Evolutionary conservation across 2,888 invertebrate species (phyloP).

Genomic region (Tetropium fuscum): DNA sequence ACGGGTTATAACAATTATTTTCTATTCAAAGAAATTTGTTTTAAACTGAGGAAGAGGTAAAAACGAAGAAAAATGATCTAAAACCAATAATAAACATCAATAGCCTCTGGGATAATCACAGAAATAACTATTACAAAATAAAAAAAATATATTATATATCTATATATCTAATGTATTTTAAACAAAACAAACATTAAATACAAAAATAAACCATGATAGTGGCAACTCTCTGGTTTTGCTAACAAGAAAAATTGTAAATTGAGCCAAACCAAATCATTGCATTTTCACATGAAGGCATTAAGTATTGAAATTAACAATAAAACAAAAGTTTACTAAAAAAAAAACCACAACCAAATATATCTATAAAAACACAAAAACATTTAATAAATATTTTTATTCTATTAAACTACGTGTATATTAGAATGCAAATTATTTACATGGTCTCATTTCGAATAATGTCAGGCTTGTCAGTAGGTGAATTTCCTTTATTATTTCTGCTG

Average conservation of each 20-base stretch:
- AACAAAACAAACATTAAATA: conserved; percentile 11
- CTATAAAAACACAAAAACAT: conserved; percentile 11
- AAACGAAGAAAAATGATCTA: no score
- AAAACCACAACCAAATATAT: conserved; percentile 15
- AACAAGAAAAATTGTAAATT: conserved; percentile 8
- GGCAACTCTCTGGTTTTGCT: conserved; percentile 10
- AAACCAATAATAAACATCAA: background rate
- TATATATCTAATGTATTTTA: background rate
- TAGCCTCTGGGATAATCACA: background rate
- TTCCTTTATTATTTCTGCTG: conserved; percentile 22
- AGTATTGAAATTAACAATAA: conserved; percentile 8
- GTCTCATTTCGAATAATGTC: conserved; percentile 6
- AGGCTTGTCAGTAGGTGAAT: conserved; percentile 15
- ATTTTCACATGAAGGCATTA: background rate
- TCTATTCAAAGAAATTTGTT: no score
- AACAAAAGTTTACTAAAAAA: conserved; percentile 6
- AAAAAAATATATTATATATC: conserved; percentile 18
- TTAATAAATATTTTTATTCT: conserved; percentile 16
- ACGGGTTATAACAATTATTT: no score
- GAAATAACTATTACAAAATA: conserved; percentile 1
- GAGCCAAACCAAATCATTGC: conserved; percentile 11
- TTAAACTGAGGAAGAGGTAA: no score
- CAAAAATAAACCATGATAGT: conserved; percentile 16
- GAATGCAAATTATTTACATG: conserved; percentile 22
- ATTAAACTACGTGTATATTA: conserved; percentile 13